A percentile compares a stretch with the other conserved stretches of the same genome.
These are phyloP conservation scores for Anhinga rufa DNA, from an alignment of 2,113 vertebrate genomes.

Conservation along the genomic window DNA sequence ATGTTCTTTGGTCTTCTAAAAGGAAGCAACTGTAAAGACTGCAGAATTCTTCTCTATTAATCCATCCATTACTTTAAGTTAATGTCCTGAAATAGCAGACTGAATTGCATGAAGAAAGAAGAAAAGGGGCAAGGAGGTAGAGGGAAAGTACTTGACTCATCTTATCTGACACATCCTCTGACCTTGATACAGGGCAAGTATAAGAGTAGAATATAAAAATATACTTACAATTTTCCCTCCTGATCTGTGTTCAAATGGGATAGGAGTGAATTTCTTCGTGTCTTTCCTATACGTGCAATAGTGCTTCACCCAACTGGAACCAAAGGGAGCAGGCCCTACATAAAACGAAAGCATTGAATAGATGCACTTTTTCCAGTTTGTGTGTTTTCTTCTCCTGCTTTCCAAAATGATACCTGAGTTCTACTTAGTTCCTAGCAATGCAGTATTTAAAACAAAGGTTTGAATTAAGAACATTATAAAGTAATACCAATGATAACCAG, in stretches of 20 bases:
- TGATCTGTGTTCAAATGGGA: slow-evolving; percentile 94
- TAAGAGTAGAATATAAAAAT: neutral
- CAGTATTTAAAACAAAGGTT: neutral
- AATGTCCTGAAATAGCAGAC: neutral
- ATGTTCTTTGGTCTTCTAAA: neutral
- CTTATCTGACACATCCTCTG: neutral
- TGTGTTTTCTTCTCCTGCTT: neutral
- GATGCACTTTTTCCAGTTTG: neutral
- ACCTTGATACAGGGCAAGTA: neutral
- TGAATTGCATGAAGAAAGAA: neutral
- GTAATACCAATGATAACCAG: neutral
- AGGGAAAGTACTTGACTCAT: neutral
- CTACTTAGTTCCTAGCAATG: neutral
- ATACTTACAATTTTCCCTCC: slow-evolving; percentile 89
- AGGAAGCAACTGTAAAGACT: neutral
- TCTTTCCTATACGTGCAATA: slow-evolving; percentile 94
- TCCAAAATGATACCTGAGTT: neutral
- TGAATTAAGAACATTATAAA: neutral
- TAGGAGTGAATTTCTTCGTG: slow-evolving; percentile 91
- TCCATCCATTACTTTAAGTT: neutral
- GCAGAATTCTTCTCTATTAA: neutral
- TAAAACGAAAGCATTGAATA: neutral
- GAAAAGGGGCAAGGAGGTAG: neutral
- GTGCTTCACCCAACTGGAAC: slow-evolving; percentile 97
- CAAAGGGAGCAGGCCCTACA: slow-evolving; percentile 92